Evolutionary conservation across 2,888 invertebrate genomes (phyloP), one percentile per base, ranked within the genome.

Genomic region (Synergus gifuensis): DNA sequence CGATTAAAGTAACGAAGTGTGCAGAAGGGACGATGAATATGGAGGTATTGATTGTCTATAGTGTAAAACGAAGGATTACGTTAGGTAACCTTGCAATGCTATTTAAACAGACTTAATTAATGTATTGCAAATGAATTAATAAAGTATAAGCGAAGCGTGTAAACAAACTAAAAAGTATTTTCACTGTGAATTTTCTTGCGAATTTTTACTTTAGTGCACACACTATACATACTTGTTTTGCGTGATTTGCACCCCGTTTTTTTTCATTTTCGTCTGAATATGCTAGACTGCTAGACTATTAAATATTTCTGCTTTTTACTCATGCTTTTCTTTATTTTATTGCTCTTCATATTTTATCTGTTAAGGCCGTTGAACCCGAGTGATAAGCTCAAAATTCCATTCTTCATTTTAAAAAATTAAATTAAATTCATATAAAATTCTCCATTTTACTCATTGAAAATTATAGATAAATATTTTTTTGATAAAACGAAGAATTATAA

Each of bases 61-160:
- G 90, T 89, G 88, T 91, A 89, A 73, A 90, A 91, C 89, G 86
- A 88, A 87, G 89, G 88, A 88, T 87, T 89, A 89, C 90, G 84
- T 84, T 91, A 91, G 90, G 90, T 88, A 86, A 87, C 88, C 89
- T 89, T 87, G 89, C 85, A 86, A 90, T 89, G 91, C 91, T 92
- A 91, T 91, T 91, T 91, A 91, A 91, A 92, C 90, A 90, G 89
- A 91, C 91, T 92, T 91, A 91, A 91, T 91, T 91, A 91, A 91
- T 92, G 92, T 91, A 92, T 89, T 90, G 90, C 90, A 90, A 91
- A 91, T 89, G 88, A 89, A 91, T 91, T 90, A 92, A 91, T 91
- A 92, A 92, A 91, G 87, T 90, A 89, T 91, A 91, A 91, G 91
- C 87, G 89, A 91, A 90, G 91, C 90, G 90, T 91, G 91, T 90